Evolutionary conservation across 2,797 vertebrate species (phyloP), one percentile per base, ranked within the genome.

Genomic region (Tauraco hartlaubi): DNA sequence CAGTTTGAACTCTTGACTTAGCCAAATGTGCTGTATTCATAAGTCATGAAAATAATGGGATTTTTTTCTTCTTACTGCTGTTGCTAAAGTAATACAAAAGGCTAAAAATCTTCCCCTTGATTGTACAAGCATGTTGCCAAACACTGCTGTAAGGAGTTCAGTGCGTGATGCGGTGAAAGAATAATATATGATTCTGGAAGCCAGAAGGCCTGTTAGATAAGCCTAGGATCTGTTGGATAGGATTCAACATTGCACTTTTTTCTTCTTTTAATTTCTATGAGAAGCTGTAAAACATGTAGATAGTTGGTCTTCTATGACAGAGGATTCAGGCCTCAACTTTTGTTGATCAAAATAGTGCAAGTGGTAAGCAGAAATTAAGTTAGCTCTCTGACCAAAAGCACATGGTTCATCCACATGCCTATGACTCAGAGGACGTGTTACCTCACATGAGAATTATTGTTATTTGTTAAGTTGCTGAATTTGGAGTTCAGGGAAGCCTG

Each of bases 21-120:
- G 39, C 11, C 25, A 68, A 67, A 43, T 21, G 5, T 11, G 2
- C 25, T 66, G 9, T 37, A 15, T 48, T 90, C 35, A 9, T 49
- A 75, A 66, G 5, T n/a, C 22, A 63, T 46, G 29, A 0, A 3
- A 95, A 79, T 73, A 2, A 43, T 0, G 29, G 19, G 1, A 1
- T 2, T 35, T 12, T 9, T 46, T 66, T 4, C 41, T 68, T 12
- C 16, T 62, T 58, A 23, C 44, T 74, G 10, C 5, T 41, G 14
- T 46, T 68, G 18, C 41, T 73, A 28, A 73, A 91, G 37, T 28
- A 63, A 74, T 35, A 54, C 4, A 67, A 64, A 3, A 2, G 14
- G 26, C 6, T 43, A 58, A 58, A 73, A 85, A 31, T 33, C 9
- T 79, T 77, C 9, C 15, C 4, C 31, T 80, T 35, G 29, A n/a